Conservation (phyloP, 2,113 vertebrate species). For the Condylura cristata region DNA sequence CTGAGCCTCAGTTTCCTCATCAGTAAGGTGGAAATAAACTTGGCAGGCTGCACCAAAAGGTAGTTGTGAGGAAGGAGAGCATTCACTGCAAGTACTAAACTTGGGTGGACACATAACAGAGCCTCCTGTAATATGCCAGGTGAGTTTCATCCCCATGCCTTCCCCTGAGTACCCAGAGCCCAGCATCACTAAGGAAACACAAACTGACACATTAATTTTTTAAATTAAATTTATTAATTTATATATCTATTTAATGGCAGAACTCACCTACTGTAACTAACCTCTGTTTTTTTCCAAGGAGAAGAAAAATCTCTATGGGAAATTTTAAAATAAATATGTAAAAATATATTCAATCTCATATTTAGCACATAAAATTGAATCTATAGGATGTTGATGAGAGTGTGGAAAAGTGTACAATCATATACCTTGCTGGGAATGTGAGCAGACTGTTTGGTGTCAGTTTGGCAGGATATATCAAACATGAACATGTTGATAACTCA, state of each 20-base stretch:
- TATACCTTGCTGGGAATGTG: neutral
- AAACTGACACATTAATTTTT: neutral
- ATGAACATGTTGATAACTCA: neutral
- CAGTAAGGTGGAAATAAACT: neutral
- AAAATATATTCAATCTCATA: neutral
- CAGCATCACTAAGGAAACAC: neutral
- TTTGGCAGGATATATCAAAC: neutral
- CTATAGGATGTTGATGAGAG: neutral
- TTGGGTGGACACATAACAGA: neutral
- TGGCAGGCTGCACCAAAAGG: neutral
- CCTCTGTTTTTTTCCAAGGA: neutral
- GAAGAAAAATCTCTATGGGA: constrained; percentile 23
- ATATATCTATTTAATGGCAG: neutral
- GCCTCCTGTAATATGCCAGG: neutral
- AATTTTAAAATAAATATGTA: neutral
- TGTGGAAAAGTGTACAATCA: neutral
- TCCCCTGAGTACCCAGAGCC: neutral
- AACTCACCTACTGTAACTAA: neutral
- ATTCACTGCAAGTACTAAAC: neutral
- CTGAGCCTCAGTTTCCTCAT: constrained; percentile 7
- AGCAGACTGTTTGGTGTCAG: neutral
- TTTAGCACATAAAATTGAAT: constrained; percentile 21
- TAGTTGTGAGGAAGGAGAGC: neutral
- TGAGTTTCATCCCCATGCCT: neutral
- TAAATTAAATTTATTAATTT: no score